These are phyloP conservation scores for Dermatophagoides farinae DNA, from an alignment of 1,140 invertebrate genomes.

Conservation along the genomic window DNA sequence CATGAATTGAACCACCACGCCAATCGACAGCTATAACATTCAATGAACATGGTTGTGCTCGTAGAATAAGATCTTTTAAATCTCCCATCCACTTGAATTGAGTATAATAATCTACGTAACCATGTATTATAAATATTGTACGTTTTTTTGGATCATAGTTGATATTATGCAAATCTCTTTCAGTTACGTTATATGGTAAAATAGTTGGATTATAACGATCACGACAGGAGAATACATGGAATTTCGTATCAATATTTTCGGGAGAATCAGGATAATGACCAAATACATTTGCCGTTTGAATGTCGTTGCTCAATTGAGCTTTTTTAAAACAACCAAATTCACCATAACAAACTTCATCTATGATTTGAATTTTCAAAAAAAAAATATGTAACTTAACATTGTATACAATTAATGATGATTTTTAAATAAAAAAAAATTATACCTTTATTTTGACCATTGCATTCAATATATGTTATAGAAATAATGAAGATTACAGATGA, in stretches of 20 bases:
- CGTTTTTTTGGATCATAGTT: neutral
- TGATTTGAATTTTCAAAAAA: no score
- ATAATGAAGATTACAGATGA: no score
- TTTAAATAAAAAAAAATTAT: no score
- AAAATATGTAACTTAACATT: no score
- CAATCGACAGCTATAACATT: conserved; percentile 65
- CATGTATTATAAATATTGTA: conserved; percentile 5
- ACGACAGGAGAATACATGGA: neutral
- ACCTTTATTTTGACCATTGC: no score
- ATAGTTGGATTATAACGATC: neutral
- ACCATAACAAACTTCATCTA: no score
- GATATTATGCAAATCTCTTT: neutral
- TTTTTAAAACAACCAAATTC: no score
- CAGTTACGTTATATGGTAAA: neutral
- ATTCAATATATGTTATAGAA: no score
- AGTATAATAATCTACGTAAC: neutral
- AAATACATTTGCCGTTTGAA: no score
- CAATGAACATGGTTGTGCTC: neutral
- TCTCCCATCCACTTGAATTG: conserved; percentile 4
- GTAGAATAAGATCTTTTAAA: neutral
- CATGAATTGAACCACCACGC: conserved; percentile 48
- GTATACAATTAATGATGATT: no score
- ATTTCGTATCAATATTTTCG: neutral
- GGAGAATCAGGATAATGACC: neutral
- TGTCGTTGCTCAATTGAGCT: no score